Conservation (phyloP, 1,140 invertebrate genomes). For the Pantala flavescens region DNA sequence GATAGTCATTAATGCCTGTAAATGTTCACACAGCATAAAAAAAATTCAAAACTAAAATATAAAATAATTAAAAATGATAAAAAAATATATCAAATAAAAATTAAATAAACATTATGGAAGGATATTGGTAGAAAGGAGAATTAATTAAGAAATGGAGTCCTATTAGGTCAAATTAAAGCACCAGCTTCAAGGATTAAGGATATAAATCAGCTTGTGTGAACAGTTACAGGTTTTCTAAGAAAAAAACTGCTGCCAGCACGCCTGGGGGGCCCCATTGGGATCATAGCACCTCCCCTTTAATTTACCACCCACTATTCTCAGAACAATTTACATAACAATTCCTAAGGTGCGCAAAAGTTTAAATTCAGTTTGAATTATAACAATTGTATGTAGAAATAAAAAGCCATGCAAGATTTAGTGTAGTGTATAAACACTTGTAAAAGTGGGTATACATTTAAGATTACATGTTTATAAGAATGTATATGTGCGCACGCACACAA, state of each 20-base stretch:
- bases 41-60: slow-evolving; percentile 12
- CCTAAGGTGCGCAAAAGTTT: slow-evolving; percentile 15
- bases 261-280: slow-evolving; percentile 20
- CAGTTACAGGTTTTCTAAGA: slow-evolving; percentile 19
- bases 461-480: no score
- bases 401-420: slow-evolving; percentile 17
- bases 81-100: slow-evolving; percentile 7
- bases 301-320: neutral
- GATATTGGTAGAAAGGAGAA: neutral
- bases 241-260: slow-evolving; percentile 12
- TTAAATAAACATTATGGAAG: slow-evolving; percentile 5
- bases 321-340: neutral
- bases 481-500: no score
- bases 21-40: slow-evolving; percentile 16
- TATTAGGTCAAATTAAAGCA: neutral
- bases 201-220: slow-evolving; percentile 17
- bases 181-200: neutral
- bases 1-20: slow-evolving; percentile 11
- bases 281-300: slow-evolving; percentile 17
- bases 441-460: no score
- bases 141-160: neutral
- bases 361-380: neutral
- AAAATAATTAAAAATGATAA: slow-evolving; percentile 10
- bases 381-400: slow-evolving; percentile 11
- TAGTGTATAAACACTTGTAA: neutral